Percentiles rank a stretch among this genome's conserved stretches.
These are phyloP conservation scores for Sceloporus undulatus DNA, from an alignment of 2,113 vertebrate species.

Conservation along the genomic window DNA sequence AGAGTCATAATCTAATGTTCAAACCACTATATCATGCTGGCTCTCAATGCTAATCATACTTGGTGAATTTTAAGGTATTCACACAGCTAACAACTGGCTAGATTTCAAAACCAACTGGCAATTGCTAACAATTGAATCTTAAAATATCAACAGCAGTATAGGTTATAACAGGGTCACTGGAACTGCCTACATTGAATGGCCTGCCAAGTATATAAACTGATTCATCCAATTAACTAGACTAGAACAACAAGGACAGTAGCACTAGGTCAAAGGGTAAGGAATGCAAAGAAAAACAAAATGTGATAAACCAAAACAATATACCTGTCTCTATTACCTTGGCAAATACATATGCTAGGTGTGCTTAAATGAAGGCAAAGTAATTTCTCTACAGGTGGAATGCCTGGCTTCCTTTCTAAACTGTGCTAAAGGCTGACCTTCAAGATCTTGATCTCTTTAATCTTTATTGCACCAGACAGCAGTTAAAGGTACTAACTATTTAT, in stretches of 20 bases:
- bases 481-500: constrained; percentile 73
- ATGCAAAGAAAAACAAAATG: constrained; percentile 2
- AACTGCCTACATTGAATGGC: constrained; percentile 28
- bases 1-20: too few relatives aligned
- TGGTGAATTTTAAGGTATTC: constrained; percentile 28
- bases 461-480: constrained; percentile 64
- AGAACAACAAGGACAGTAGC: neutral
- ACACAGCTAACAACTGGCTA: constrained; percentile 21
- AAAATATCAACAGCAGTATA: constrained; percentile 48
- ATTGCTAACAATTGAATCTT: constrained; percentile 20
- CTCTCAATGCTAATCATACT: neutral
- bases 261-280: constrained; percentile 34
- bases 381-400: neutral
- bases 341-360: neutral
- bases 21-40: too few relatives aligned
- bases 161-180: constrained; percentile 13
- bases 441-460: constrained; percentile 67
- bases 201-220: constrained; percentile 40
- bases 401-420: constrained; percentile 25
- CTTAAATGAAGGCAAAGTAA: constrained; percentile 11
- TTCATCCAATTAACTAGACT: constrained; percentile 49
- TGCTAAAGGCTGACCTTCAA: constrained; percentile 55
- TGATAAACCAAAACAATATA: neutral
- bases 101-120: constrained; percentile 18
- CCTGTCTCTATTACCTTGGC: neutral